phyloP scores from a whole-genome alignment of 1,140 invertebrate genomes.

The Calosoma granatense region DNA sequence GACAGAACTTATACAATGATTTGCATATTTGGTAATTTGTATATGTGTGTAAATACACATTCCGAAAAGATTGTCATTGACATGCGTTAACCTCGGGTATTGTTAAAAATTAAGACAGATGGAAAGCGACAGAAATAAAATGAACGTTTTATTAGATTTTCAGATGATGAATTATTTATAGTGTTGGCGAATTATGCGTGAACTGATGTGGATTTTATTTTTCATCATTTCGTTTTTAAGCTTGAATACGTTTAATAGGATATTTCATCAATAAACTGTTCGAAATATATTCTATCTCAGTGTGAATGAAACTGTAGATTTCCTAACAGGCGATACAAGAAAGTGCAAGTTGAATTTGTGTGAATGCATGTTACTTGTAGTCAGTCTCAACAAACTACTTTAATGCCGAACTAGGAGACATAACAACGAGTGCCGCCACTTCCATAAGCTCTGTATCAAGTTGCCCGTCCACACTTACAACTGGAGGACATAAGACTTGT shows the following conservation, averaged over 20 bases:
- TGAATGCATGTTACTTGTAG: too few species aligned
- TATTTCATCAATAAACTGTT: neutral
- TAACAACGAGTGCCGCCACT: too few species aligned
- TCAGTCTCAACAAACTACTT: too few species aligned
- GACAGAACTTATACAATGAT: conserved; percentile 6
- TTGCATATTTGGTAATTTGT: neutral
- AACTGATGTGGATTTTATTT: too few species aligned
- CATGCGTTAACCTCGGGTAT: neutral
- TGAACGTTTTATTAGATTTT: conserved; percentile 2
- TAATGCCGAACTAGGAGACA: too few species aligned
- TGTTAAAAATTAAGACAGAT: conserved; percentile 2
- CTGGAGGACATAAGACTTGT: too few species aligned
- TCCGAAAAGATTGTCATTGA: conserved; percentile 7
- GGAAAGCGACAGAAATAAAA: neutral
- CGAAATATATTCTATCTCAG: neutral
- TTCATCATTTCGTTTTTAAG: too few species aligned
- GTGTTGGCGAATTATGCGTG: neutral
- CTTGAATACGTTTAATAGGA: neutral
- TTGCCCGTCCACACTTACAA: too few species aligned
- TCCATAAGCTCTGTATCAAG: too few species aligned
- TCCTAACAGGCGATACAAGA: neutral
- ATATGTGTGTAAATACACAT: neutral
- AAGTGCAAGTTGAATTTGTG: neutral
- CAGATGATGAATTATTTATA: neutral
- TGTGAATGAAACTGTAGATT: neutral